These are phyloP conservation scores for Pangasianodon hypophthalmus DNA, from an alignment of 2,113 vertebrate genomes.

Conservation along the genomic window DNA sequence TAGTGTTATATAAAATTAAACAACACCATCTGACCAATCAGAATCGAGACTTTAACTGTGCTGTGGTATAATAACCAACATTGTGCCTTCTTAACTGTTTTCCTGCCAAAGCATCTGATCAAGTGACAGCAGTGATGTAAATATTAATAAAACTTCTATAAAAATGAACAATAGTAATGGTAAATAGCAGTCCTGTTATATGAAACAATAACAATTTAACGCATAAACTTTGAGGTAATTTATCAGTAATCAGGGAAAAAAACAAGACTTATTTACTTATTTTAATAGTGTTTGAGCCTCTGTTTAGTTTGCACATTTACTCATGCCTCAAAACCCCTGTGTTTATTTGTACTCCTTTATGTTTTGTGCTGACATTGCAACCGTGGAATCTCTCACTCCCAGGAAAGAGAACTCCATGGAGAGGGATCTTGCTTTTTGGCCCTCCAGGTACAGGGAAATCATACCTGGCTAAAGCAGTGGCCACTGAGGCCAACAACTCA, in stretches of 20 bases:
- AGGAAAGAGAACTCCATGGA: conserved; percentile 95
- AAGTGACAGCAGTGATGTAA: not conserved
- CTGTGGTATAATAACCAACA: no score
- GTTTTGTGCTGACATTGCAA: not conserved
- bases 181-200: not conserved
- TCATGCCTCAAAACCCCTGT: not conserved
- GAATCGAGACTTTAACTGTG: not conserved
- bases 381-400: not conserved
- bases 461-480: conserved; percentile 91
- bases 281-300: not conserved
- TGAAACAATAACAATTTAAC: not conserved
- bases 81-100: not conserved
- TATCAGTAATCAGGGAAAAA: not conserved
- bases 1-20: not conserved
- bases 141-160: not conserved
- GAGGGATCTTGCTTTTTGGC: conserved; percentile 92
- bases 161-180: not conserved
- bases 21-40: not conserved
- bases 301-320: not conserved
- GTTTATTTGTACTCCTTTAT: not conserved
- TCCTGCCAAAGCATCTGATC: not conserved
- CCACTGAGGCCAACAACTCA: conserved; percentile 78
- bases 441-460: conserved; percentile 94
- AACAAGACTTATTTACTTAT: not conserved
- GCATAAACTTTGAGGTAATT: not conserved